Percentiles rank a stretch among this genome's conserved stretches.
These are phyloP conservation scores for Amazona vittata DNA, from an alignment of 2,113 vertebrate species.

Conservation along the genomic window DNA sequence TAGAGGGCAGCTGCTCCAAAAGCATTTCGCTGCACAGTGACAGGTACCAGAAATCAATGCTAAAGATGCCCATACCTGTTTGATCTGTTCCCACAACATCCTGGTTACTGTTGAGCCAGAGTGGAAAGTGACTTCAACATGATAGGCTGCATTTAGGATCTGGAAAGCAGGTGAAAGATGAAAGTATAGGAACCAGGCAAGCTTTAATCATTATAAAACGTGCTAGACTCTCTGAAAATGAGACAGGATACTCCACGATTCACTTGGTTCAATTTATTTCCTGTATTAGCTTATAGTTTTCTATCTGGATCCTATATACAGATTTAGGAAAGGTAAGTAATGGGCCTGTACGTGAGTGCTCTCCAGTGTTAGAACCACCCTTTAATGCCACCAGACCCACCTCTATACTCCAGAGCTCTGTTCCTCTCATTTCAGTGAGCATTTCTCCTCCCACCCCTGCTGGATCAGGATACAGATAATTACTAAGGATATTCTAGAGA, in stretches of 20 bases:
- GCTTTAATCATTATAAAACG: neutral
- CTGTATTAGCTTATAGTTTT: neutral
- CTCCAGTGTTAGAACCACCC: neutral
- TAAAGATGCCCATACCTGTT: constrained; percentile 81
- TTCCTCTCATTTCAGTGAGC: neutral
- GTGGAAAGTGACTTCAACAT: constrained; percentile 97
- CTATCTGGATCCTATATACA: accelerated
- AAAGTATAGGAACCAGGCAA: neutral
- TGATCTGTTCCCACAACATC: constrained; percentile 97
- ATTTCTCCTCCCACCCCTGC: neutral
- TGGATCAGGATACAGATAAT: neutral
- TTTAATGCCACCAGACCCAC: neutral
- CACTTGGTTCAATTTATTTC: neutral
- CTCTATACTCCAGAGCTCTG: neutral
- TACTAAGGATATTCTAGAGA: neutral
- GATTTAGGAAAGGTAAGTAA: neutral
- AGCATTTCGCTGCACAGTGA: neutral
- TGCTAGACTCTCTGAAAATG: neutral
- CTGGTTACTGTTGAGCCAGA: constrained; percentile 94
- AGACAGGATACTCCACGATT: accelerated
- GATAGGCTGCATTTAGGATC: constrained; percentile 97
- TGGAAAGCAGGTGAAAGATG: constrained; percentile 38
- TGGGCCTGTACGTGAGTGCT: neutral
- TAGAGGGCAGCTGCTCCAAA: neutral
- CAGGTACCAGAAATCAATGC: neutral